phyloP scores from a whole-genome alignment of 2,888 invertebrate genomes.

The Diaperis boleti region DNA sequence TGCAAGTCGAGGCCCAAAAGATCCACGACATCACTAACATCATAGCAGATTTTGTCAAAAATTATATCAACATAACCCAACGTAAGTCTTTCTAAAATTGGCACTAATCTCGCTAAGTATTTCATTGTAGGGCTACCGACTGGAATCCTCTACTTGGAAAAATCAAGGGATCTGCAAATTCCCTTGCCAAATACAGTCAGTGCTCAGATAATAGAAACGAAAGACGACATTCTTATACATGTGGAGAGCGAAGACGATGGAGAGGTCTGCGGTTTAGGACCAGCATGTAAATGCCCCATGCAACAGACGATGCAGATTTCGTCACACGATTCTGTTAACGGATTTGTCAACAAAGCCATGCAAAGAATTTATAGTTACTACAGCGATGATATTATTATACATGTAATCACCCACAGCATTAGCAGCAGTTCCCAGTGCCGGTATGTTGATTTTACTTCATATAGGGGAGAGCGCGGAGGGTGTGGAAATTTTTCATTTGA shows the following conservation, averaged over 20 bases:
- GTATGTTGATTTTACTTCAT: conserved; percentile 35
- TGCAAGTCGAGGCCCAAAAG: conserved; percentile 50
- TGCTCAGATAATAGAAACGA: conserved; percentile 51
- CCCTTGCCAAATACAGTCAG: conserved; percentile 52
- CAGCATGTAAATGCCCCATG: conserved; percentile 57
- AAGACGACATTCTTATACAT: conserved; percentile 55
- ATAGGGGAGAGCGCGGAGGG: not conserved
- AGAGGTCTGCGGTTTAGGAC: conserved; percentile 55
- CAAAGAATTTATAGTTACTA: conserved; percentile 60
- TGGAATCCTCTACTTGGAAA: conserved; percentile 62
- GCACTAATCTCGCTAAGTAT: not conserved
- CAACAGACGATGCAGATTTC: conserved; percentile 60
- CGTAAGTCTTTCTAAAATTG: conserved; percentile 11
- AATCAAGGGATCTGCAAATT: conserved; percentile 57
- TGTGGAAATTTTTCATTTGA: no score
- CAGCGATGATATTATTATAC: conserved; percentile 54
- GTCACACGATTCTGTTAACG: conserved; percentile 54
- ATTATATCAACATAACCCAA: conserved; percentile 39
- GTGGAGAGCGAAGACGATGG: conserved; percentile 55
- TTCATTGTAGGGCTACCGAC: conserved; percentile 59
- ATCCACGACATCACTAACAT: conserved; percentile 51
- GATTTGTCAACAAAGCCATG: conserved; percentile 53
- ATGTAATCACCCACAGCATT: conserved; percentile 59
- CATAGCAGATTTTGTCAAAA: conserved; percentile 50
- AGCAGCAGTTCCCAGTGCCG: conserved; percentile 58